These are phyloP conservation scores for Lampropteryx suffumata DNA, from an alignment of 2,888 invertebrate genomes.

Conservation along the genomic window DNA sequence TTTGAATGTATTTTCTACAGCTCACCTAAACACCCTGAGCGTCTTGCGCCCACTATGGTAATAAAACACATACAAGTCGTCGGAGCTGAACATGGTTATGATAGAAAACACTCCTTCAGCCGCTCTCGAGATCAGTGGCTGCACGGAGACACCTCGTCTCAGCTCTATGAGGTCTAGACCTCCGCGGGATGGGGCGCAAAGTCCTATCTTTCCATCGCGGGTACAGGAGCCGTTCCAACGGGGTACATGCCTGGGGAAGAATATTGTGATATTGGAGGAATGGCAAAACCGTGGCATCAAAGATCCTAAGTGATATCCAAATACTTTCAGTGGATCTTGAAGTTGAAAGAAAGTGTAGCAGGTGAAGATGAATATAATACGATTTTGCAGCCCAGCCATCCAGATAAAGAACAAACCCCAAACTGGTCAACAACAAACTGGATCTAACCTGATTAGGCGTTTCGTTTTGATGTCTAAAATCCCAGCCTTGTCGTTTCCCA, in stretches of 20 bases:
- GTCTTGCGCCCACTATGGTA: constrained; percentile 98
- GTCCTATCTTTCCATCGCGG: constrained; percentile 93
- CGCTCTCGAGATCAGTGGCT: constrained; percentile 95
- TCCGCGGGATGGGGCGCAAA: constrained; percentile 96
- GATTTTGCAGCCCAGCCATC: no score
- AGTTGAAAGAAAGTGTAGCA: no score
- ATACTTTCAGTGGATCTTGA: no score
- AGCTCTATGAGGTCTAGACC: constrained; percentile 96
- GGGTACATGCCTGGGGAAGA: constrained; percentile 84
- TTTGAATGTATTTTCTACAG: no score
- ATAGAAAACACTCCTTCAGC: constrained; percentile 99
- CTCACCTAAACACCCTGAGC: constrained; percentile 92
- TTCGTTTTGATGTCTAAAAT: constrained; percentile 95
- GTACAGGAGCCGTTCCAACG: constrained; percentile 97
- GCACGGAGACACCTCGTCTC: constrained; percentile 93
- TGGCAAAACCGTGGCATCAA: no score
- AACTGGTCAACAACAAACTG: no score
- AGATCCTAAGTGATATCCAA: no score
- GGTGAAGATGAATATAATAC: no score
- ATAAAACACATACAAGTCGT: constrained; percentile 97
- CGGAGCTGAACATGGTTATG: constrained; percentile 96
- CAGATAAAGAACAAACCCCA: no score
- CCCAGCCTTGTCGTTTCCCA: constrained; percentile 94
- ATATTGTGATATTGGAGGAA: not conserved
- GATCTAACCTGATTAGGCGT: constrained; percentile 88